Percentiles rank a stretch among this genome's conserved stretches.
Conservation (phyloP, 2,113 vertebrate species). For the Etheostoma cragini region DNA sequence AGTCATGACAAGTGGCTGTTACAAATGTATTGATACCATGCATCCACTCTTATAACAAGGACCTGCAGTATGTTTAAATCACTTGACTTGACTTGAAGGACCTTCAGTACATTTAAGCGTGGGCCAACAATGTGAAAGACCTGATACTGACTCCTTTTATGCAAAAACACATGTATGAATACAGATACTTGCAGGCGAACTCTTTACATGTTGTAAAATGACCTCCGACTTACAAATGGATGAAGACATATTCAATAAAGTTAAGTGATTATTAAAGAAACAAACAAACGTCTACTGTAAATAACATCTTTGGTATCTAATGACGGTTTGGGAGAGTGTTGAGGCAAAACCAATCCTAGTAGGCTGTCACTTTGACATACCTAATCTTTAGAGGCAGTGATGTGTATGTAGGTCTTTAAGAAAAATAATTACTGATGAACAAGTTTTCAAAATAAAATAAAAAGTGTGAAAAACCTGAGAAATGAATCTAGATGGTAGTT, state of each 20-base stretch:
- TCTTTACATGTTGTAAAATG: not conserved
- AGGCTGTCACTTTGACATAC: not conserved
- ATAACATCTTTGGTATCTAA: not conserved
- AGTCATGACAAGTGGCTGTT: conserved; percentile 44
- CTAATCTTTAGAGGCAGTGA: not conserved
- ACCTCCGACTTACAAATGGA: not conserved
- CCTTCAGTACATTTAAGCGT: not conserved
- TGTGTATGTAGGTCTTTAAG: not conserved
- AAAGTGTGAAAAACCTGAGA: not conserved
- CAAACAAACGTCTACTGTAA: not conserved
- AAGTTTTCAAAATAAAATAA: conserved; percentile 7
- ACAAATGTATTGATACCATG: not conserved
- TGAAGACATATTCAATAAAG: not conserved
- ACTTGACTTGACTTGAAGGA: not conserved
- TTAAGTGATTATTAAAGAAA: not conserved
- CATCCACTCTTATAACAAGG: not conserved
- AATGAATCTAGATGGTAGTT: conserved; percentile 22
- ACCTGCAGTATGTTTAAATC: not conserved
- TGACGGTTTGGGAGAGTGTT: not conserved
- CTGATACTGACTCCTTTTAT: not conserved
- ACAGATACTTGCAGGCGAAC: not conserved
- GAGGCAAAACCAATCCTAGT: not conserved
- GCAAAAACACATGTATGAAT: not conserved
- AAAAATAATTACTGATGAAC: not conserved
- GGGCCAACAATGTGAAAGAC: not conserved